Conservation (phyloP, 2,888 invertebrate genomes). For the Ennomos quercinarius region DNA sequence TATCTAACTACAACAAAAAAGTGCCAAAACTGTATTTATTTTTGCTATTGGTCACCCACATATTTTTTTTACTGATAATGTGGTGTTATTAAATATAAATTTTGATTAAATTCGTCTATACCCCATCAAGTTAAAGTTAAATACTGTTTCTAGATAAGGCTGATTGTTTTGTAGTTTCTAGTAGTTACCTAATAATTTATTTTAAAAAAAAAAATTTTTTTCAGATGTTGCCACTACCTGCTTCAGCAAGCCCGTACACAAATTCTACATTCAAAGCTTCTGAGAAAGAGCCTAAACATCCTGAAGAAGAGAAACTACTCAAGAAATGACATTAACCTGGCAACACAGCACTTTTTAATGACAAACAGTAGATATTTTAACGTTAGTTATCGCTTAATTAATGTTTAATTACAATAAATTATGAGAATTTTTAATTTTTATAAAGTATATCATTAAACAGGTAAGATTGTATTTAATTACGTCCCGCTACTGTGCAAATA, state of each 20-base stretch:
- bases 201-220: background rate
- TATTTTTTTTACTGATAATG: no score
- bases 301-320: constrained; percentile 71
- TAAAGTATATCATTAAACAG: no score
- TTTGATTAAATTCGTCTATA: no score
- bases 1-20: background rate
- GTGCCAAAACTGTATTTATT: no score
- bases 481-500: no score
- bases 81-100: no score
- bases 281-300: constrained; percentile 46
- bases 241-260: constrained; percentile 63
- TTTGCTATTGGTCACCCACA: no score
- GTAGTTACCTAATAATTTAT: background rate
- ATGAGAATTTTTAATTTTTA: constrained; percentile 8
- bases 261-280: constrained; percentile 62
- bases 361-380: constrained; percentile 26
- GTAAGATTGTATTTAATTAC: no score
- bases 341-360: constrained; percentile 49
- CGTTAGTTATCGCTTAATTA: constrained; percentile 12
- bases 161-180: no score
- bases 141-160: no score
- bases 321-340: constrained; percentile 61
- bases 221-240: constrained; percentile 63
- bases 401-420: constrained; percentile 2
- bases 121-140: no score